Evolutionary conservation across 2,888 invertebrate species (phyloP), one percentile per base, ranked within the genome.

Genomic region (Sminthurides aquaticus): DNA sequence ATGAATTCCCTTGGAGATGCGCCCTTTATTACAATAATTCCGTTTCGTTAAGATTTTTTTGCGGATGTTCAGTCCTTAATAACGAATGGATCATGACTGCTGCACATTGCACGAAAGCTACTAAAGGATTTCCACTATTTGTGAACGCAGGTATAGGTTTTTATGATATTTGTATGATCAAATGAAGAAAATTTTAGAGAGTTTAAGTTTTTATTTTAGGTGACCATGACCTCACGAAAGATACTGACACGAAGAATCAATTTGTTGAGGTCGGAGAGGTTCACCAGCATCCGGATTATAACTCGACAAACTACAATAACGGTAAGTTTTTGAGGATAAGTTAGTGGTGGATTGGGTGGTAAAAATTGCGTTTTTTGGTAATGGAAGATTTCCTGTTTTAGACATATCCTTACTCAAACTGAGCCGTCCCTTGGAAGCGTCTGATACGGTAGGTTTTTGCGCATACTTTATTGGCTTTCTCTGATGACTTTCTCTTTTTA

Each of bases 1-100:
- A 63, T n/a, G 67, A 68, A 60, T 68, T 68, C 34, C 72, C 72
- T 3, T 72, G 72, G 72, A 63, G 68, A 61, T 62, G 62, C 20
- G 25, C 26, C 18, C 49, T 62, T 1, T 56, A 56, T 48, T 8
- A 15, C 15, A 52, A 52, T 52, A 52, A 8, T 8, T 22, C 25
- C 3, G n/a, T 2, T 2, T 25, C 5, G 15, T 22, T 62, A 29
- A 55, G 65, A 52, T 26, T 60, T 22, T 66, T 67, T 49, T 67
- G 67, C 55, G 67, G 67, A 1, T 60, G 67, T 26, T 62, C 49
- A 11, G 49, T 65, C 25, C 66, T 71, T n/a, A 66, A 62, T 28
- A 60, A 54, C n/a, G 60, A 69, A 25, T 71, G 61, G 63, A 56
- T 71, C 27, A 43, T 71, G 1, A 69, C 71, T 20, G 71, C 71